Conservation (phyloP, 1,140 invertebrate genomes). For the Drosophila suzukii region DNA sequence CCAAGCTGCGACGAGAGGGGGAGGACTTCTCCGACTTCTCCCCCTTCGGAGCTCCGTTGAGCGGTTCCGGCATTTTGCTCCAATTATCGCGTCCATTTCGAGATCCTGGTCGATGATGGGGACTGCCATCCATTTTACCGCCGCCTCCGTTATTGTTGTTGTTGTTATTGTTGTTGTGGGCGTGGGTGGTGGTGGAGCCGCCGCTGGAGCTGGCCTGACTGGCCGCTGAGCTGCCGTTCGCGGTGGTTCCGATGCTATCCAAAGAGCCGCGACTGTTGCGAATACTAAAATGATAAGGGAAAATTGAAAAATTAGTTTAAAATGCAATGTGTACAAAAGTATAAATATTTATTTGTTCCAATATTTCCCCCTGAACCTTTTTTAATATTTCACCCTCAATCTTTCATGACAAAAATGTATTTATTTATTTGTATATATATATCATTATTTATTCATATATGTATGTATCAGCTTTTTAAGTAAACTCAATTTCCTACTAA, state of each 20-base stretch:
- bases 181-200: conserved; percentile 58
- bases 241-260: conserved; percentile 81
- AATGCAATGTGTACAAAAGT: no score
- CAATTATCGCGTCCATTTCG: conserved; percentile 83
- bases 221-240: conserved; percentile 72
- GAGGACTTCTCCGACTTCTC: conserved; percentile 79
- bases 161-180: conserved; percentile 53
- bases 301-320: not conserved
- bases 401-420: no score
- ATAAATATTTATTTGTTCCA: no score
- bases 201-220: conserved; percentile 82
- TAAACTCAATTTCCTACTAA: no score
- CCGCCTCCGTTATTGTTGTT: conserved; percentile 54
- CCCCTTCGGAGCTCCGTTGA: conserved; percentile 73
- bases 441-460: no score
- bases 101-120: conserved; percentile 74
- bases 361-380: no score
- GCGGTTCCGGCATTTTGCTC: conserved; percentile 81
- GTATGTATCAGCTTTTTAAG: no score
- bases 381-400: no score
- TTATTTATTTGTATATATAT: no score
- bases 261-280: conserved; percentile 83
- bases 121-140: conserved; percentile 70
- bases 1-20: conserved; percentile 75
- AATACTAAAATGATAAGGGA: conserved; percentile 48